These are phyloP conservation scores for Andrena hattorfiana DNA, from an alignment of 2,888 invertebrate genomes.

Conservation along the genomic window DNA sequence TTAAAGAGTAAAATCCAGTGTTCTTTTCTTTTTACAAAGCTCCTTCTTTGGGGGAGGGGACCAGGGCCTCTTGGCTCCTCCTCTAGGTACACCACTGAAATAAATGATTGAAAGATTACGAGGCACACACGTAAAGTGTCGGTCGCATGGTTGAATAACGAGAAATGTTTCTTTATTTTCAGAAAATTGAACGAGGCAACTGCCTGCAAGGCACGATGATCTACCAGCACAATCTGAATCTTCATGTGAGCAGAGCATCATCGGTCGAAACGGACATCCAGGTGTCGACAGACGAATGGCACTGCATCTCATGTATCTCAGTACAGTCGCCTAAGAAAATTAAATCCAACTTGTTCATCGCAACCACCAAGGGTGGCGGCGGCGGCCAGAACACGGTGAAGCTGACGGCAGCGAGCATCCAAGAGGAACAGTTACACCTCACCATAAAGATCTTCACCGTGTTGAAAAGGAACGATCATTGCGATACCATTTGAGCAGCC, in stretches of 20 bases:
- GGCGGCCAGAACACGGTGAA: neutral
- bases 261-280: slow-evolving; percentile 74
- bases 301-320: slow-evolving; percentile 85
- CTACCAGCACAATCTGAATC: slow-evolving; percentile 74
- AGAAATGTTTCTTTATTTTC: neutral
- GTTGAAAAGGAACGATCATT: no score
- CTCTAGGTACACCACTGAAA: no score
- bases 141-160: neutral
- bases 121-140: no score
- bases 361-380: neutral
- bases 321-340: slow-evolving; percentile 81
- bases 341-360: slow-evolving; percentile 38
- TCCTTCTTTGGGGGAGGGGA: no score
- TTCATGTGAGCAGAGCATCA: slow-evolving; percentile 64
- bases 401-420: no score
- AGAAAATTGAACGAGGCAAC: slow-evolving; percentile 59
- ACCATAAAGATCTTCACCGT: no score
- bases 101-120: no score
- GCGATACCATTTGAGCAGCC: no score
- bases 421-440: no score
- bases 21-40: no score
- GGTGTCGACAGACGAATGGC: slow-evolving; percentile 83
- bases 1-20: no score
- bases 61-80: no score
- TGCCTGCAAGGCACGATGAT: slow-evolving; percentile 67